Base-by-base conservation (phyloP, 1,140 invertebrate genomes). In the Drosophila sp. region DNA sequence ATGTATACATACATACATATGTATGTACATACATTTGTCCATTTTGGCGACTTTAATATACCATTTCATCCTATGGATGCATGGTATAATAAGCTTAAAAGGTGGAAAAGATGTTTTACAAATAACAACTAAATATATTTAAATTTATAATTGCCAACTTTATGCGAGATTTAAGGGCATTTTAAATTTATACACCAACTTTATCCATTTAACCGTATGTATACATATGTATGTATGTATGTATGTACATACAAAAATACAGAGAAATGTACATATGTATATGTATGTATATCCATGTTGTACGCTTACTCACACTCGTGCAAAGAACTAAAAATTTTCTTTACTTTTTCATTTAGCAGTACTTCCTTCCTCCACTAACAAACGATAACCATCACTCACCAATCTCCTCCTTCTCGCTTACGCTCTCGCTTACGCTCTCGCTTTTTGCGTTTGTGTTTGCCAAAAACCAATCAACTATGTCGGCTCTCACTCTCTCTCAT, bases 271-370 rank as follows among this genome's bases (percentile, higher is more conserved):
- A 8, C 1, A 7, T 7, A 25, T 4, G 23, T 17, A 27, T 33
- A 41, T 30, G 58, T 47, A 68, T 68, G 73, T 54, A 41, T 62
- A 29, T 40, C 17, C 44, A 60, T 62, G n/a, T 10, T 54, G 27
- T 62, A 63, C 32, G 56, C 33, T 23, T 56, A 64, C 60, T 30
- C 60, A 60, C 54, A 58, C 54, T 10, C 5, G 57, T 50, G 44
- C 29, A 44, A 25, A 61, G 40, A 56, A 54, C 10, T 50, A 62
- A 60, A 62, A 56, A 69, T 81, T 86, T 85, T 86, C 78, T 85
- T 87, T 85, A 64, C 82, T 66, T 79, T 85, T 85, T 60, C 75
- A 86, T 72, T 85, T 85, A 87, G 82, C 79, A 75, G 54, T 57
- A 75, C 82, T 79, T 83, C 76, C 68, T 76, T 68, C 67, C 44